Percentiles rank a stretch among this genome's conserved stretches.
phyloP scores from a whole-genome alignment of 2,113 vertebrate genomes.

The Colossoma macropomum region DNA sequence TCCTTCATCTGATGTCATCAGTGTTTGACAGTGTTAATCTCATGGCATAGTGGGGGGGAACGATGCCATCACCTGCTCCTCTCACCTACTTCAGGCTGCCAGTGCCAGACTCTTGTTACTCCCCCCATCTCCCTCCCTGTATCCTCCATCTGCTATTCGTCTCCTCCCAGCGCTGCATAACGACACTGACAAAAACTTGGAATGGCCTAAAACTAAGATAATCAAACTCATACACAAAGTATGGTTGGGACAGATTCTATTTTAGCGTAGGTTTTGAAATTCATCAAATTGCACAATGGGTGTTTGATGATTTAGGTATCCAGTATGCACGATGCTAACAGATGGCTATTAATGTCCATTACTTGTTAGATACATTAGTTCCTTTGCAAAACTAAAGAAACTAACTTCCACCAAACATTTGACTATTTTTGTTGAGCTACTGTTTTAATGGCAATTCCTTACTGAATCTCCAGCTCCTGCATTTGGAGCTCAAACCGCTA shows the following conservation, averaged over 20 bases:
- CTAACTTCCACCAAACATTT: too few species aligned
- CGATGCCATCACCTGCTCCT: constrained; percentile 22
- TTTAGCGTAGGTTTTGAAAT: neutral
- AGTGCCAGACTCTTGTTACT: constrained; percentile 1
- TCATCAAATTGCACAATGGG: neutral
- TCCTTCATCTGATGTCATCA: constrained; percentile 14
- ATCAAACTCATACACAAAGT: neutral
- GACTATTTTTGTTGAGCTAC: too few species aligned
- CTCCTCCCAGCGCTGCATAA: constrained; percentile 4
- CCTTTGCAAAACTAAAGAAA: too few species aligned
- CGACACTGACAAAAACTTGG: neutral
- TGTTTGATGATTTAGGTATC: too few species aligned
- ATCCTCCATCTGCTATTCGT: constrained; percentile 20
- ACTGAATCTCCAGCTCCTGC: too few species aligned
- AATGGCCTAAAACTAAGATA: neutral
- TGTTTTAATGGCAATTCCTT: too few species aligned
- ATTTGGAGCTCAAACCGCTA: too few species aligned
- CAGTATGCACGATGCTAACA: too few species aligned
- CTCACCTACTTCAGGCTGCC: constrained; percentile 28
- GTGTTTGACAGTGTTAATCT: constrained; percentile 41
- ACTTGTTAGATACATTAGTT: too few species aligned
- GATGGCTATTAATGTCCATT: too few species aligned
- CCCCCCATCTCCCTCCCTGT: neutral
- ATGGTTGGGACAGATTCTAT: neutral
- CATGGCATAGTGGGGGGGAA: neutral